Conservation (phyloP, 1,140 invertebrate genomes). For the Popillia japonica region DNA sequence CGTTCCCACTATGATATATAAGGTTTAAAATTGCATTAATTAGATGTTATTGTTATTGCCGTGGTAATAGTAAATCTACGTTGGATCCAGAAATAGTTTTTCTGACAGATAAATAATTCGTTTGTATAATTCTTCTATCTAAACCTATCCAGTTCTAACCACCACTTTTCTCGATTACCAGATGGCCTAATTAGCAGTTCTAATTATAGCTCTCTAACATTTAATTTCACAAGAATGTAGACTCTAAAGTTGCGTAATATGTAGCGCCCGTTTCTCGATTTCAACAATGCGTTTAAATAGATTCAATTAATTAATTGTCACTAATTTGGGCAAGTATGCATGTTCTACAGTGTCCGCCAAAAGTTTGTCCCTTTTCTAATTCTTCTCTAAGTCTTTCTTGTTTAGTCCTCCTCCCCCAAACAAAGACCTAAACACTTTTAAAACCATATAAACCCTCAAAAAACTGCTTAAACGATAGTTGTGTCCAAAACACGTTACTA, state of each 20-base stretch:
- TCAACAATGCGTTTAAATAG: not conserved
- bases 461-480: too few species aligned
- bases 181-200: not conserved
- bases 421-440: too few species aligned
- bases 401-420: too few species aligned
- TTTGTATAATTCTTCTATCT: too few species aligned
- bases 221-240: conserved; percentile 3
- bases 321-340: too few species aligned
- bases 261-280: not conserved
- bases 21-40: conserved; percentile 25
- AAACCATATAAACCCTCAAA: too few species aligned
- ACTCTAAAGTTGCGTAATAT: not conserved
- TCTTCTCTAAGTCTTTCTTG: too few species aligned
- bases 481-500: too few species aligned
- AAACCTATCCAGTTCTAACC: too few species aligned
- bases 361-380: too few species aligned
- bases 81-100: too few species aligned
- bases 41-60: conserved; percentile 7
- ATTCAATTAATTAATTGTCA: not conserved
- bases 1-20: not conserved
- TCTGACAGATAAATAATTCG: too few species aligned
- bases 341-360: not conserved
- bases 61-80: not conserved
- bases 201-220: not conserved
- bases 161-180: not conserved